Evolutionary conservation across 2,888 invertebrate species (phyloP), one percentile per base, ranked within the genome.

Genomic region (Cantharis nigra): DNA sequence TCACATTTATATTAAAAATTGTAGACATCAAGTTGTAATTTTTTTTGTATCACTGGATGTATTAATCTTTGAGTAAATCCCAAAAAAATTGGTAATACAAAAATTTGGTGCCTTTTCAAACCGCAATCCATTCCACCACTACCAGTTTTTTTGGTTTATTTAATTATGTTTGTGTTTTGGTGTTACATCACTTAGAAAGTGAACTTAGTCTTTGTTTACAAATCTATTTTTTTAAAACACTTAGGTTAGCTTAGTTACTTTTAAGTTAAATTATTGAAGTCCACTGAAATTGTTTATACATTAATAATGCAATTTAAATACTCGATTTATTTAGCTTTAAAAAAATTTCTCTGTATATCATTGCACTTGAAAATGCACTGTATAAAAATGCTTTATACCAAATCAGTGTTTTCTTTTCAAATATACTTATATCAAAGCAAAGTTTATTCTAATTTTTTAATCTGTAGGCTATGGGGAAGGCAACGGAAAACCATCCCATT

Each of bases 31-130:
- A 18, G n/a, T 20, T 67, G n/a, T 13, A 67, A 9, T 67, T 67
- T 23, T n/a, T 67, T 20, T 67, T 23, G 23, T 67, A 67, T 23
- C 26, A 49, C 49, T 49, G 49, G 49, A 13, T 49, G 49, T 49
- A n/a, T n/a, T 49, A n/a, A 13, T 49, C 7, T 33, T 49, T 49
- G 26, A 67, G 20, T 65, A 13, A 64, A 77, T 70, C 26, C 74
- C 71, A 77, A 77, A 72, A 28, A 71, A 77, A 77, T 77, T 74
- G 71, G 77, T 74, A 74, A 71, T 62, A 28, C 11, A 26, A 28
- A 33, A 71, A 71, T 63, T 69, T 67, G 74, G 62, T 71, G 69
- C 74, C 70, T 62, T 69, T 70, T 67, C 33, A 49, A 49, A 49
- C 49, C 49, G 9, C 49, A 49, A n/a, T 49, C 49, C 49, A 49